Percentiles rank a stretch among this genome's conserved stretches.
These are phyloP conservation scores for Lymantria monacha DNA, from an alignment of 2,888 invertebrate genomes.

Conservation along the genomic window DNA sequence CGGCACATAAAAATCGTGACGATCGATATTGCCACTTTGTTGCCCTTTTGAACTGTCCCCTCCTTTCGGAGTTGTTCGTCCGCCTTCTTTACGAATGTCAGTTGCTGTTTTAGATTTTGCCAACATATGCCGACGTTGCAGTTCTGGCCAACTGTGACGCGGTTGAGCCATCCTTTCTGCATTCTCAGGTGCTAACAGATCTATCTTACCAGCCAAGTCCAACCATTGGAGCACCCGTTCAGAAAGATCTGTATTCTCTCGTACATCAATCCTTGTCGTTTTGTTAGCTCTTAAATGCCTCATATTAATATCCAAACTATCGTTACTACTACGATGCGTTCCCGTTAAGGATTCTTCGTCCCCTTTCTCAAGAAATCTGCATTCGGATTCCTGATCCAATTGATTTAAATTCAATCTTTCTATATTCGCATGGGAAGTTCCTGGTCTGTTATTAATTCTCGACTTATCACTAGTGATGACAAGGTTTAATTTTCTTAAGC, in stretches of 20 bases:
- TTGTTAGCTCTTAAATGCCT: constrained; percentile 61
- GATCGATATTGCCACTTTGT: constrained; percentile 65
- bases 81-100: constrained; percentile 56
- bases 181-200: constrained; percentile 61
- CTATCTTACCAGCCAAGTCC: constrained; percentile 86
- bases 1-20: constrained; percentile 67
- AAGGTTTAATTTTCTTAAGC: constrained; percentile 56
- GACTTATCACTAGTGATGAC: constrained; percentile 58
- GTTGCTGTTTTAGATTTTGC: constrained; percentile 63
- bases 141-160: constrained; percentile 71
- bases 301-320: constrained; percentile 52
- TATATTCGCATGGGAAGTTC: constrained; percentile 41
- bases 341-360: constrained; percentile 56
- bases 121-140: constrained; percentile 56
- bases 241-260: constrained; percentile 73
- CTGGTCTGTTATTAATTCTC: constrained; percentile 35
- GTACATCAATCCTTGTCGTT: constrained; percentile 56
- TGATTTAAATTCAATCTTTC: constrained; percentile 61
- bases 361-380: constrained; percentile 52
- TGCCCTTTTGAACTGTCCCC: constrained; percentile 58
- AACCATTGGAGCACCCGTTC: constrained; percentile 91
- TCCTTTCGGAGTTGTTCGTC: constrained; percentile 49
- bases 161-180: constrained; percentile 64
- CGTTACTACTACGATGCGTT: constrained; percentile 40
- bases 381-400: constrained; percentile 55